A percentile compares a stretch with the other conserved stretches of the same genome.
Conservation (phyloP, 2,113 vertebrate genomes). For the Podocnemis expansa region DNA sequence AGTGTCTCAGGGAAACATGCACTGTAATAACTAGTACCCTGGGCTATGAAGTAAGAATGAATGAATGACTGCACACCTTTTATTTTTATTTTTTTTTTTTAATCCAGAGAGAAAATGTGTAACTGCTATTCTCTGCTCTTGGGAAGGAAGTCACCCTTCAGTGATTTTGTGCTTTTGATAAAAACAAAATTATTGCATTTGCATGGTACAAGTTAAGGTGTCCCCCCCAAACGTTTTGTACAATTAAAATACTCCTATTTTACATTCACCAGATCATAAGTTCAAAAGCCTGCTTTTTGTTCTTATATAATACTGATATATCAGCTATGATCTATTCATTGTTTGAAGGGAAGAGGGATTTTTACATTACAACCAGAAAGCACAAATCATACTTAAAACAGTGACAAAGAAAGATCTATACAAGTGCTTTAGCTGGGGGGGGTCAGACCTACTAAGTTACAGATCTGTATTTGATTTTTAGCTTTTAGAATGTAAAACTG, state of each 20-base stretch:
- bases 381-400: background rate
- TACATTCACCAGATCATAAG: conserved; percentile 38
- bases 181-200: background rate
- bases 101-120: conserved; percentile 54
- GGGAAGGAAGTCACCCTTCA: conserved; percentile 43
- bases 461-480: conserved; percentile 37
- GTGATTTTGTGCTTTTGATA: background rate
- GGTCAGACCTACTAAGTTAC: conserved; percentile 53
- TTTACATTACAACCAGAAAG: conserved; percentile 17
- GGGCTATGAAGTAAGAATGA: background rate
- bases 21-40: no score
- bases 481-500: conserved; percentile 72
- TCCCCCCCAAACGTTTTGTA: conserved; percentile 58
- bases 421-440: conserved; percentile 19
- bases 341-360: background rate
- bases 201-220: background rate
- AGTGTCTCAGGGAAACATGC: background rate
- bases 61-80: background rate
- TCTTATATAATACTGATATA: conserved; percentile 44
- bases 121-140: conserved; percentile 38
- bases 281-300: conserved; percentile 44
- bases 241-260: conserved; percentile 73
- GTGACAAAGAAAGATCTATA: background rate
- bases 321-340: background rate
- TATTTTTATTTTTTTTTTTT: conserved; percentile 37